Evolutionary conservation across 2,113 vertebrate genomes (phyloP).

Genomic region (Chaenocephalus aceratus): DNA sequence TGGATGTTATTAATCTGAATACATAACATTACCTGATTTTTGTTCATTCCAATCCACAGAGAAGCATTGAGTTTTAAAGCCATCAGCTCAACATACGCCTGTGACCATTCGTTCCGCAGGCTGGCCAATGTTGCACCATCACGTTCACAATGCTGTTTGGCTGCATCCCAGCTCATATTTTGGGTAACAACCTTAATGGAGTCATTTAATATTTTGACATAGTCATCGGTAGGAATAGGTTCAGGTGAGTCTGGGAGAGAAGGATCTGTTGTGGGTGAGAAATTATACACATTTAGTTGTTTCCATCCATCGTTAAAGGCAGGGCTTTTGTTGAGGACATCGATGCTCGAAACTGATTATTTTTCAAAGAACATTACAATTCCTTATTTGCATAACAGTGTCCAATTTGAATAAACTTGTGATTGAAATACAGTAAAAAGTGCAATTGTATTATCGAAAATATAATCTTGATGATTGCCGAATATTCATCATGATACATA

Average conservation of each 20-base stretch:
- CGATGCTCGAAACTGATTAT: not conserved
- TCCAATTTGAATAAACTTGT: not conserved
- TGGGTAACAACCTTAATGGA: conserved; percentile 81
- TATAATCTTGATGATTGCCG: not conserved
- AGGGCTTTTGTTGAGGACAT: not conserved
- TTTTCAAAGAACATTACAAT: not conserved
- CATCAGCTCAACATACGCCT: conserved; percentile 81
- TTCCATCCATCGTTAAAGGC: not conserved
- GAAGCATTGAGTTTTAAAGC: conserved; percentile 74
- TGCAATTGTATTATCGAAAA: no score
- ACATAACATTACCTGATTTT: conserved; percentile 80
- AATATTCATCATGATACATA: not conserved
- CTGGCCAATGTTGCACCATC: conserved; percentile 82
- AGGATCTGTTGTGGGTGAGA: conserved; percentile 75
- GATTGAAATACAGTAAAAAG: not conserved
- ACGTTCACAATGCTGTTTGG: conserved; percentile 77
- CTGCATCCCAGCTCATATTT: conserved; percentile 87
- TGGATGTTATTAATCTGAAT: not conserved
- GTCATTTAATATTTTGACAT: conserved; percentile 80
- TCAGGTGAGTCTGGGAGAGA: conserved; percentile 66
- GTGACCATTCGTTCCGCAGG: conserved; percentile 80
- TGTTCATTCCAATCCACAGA: conserved; percentile 90
- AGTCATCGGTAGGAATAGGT: conserved; percentile 51
- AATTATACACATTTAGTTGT: not conserved
- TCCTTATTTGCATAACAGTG: not conserved